These are phyloP conservation scores for Synanthedon formicaeformis DNA, from an alignment of 2,888 invertebrate species.

Conservation along the genomic window DNA sequence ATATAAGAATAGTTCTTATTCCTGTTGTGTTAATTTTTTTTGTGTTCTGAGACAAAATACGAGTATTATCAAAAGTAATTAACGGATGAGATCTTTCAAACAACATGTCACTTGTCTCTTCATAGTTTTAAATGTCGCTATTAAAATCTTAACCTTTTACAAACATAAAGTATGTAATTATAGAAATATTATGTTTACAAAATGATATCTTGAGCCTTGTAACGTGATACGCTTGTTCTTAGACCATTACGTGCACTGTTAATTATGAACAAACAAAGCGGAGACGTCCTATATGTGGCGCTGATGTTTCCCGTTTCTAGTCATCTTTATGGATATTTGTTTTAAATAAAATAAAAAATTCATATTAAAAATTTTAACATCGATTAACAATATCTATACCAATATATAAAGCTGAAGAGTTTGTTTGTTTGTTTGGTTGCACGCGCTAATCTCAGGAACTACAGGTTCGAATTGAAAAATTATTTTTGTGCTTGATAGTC, in stretches of 20 bases:
- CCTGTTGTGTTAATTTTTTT: background rate
- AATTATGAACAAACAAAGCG: slow-evolving; percentile 40
- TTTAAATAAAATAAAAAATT: background rate
- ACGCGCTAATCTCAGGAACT: too few relatives aligned
- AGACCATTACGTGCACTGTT: slow-evolving; percentile 29
- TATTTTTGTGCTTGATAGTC: too few relatives aligned
- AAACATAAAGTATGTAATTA: slow-evolving; percentile 12
- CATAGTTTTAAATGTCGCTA: slow-evolving; percentile 18
- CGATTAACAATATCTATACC: too few relatives aligned
- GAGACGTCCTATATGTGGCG: slow-evolving; percentile 29
- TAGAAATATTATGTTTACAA: slow-evolving; percentile 22
- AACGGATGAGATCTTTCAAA: background rate
- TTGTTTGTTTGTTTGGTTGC: too few relatives aligned
- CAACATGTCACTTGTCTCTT: background rate
- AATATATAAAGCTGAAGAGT: too few relatives aligned
- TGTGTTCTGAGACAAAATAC: background rate
- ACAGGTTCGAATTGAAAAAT: too few relatives aligned
- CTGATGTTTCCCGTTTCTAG: slow-evolving; percentile 30
- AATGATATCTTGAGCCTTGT: slow-evolving; percentile 35
- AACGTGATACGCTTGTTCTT: slow-evolving; percentile 44
- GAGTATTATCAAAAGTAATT: too few relatives aligned
- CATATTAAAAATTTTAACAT: too few relatives aligned
- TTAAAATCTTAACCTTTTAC: slow-evolving; percentile 30
- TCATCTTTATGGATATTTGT: slow-evolving; percentile 9
- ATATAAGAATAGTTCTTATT: background rate